A percentile compares a stretch with the other conserved stretches of the same genome.
Conservation (phyloP, 2,888 invertebrate species). For the Platerodrilus igneus region DNA sequence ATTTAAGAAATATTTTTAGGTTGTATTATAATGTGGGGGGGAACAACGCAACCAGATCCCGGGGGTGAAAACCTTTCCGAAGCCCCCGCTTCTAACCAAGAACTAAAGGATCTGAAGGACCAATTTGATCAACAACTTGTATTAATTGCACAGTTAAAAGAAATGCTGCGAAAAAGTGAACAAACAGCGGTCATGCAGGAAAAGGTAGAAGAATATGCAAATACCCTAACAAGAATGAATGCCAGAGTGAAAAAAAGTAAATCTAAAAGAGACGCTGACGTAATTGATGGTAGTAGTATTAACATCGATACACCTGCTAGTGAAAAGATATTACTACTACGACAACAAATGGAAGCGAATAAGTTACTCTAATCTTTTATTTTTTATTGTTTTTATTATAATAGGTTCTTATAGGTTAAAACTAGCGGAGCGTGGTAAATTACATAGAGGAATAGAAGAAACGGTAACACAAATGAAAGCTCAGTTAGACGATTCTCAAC, state of each 20-base stretch:
- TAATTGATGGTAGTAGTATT: constrained; percentile 26
- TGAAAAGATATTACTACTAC: constrained; percentile 52
- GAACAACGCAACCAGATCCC: constrained; percentile 35
- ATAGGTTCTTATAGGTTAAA: constrained; percentile 37
- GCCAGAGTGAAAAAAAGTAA: constrained; percentile 40
- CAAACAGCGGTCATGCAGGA: constrained; percentile 44
- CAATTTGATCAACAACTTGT: constrained; percentile 46
- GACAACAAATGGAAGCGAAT: constrained; percentile 54
- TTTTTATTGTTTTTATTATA: constrained; percentile 1
- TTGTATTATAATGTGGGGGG: constrained; percentile 43
- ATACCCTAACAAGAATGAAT: constrained; percentile 43
- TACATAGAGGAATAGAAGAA: constrained; percentile 52
- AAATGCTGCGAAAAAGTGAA: constrained; percentile 46
- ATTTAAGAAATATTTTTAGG: constrained; percentile 22
- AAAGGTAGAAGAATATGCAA: constrained; percentile 47
- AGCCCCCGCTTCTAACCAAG: constrained; percentile 31
- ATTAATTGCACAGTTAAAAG: constrained; percentile 46
- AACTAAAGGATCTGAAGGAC: constrained; percentile 42
- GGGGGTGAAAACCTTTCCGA: constrained; percentile 33
- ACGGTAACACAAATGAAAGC: constrained; percentile 53
- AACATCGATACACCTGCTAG: constrained; percentile 46
- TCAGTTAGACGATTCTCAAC: constrained; percentile 52
- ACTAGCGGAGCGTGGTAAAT: constrained; percentile 52
- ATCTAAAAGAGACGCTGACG: constrained; percentile 30
- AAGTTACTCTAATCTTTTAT: constrained; percentile 35